Conservation (phyloP, 2,113 vertebrate species). For the Percopsis transmontana region DNA sequence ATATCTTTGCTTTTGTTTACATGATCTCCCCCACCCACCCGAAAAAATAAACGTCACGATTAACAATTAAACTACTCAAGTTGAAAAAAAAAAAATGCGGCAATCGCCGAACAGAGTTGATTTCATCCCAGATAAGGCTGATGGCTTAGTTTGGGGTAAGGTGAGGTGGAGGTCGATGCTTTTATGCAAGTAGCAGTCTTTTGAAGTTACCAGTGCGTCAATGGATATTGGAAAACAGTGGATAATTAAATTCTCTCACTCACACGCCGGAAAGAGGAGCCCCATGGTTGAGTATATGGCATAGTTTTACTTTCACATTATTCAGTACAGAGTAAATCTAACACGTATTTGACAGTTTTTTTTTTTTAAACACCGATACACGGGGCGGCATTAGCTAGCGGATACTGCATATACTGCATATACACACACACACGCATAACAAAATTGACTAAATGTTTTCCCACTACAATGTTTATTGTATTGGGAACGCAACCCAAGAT, state of each 20-base stretch:
- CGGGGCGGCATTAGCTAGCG: conserved; percentile 78
- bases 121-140: too few relatives aligned
- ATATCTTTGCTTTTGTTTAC: too few relatives aligned
- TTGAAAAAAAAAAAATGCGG: too few relatives aligned
- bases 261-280: background rate
- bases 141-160: too few relatives aligned
- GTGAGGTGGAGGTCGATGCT: background rate
- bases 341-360: conserved; percentile 79
- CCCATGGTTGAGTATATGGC: conserved; percentile 72
- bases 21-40: too few relatives aligned
- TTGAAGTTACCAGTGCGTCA: too few relatives aligned
- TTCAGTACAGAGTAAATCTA: conserved; percentile 84
- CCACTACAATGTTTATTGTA: conserved; percentile 65
- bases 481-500: conserved; percentile 54
- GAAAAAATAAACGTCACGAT: too few relatives aligned
- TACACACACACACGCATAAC: conserved; percentile 46
- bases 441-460: conserved; percentile 43
- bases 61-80: too few relatives aligned
- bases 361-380: conserved; percentile 76
- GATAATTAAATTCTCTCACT: too few relatives aligned
- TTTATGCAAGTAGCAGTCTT: background rate
- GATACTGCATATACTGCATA: conserved; percentile 71
- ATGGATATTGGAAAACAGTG: too few relatives aligned
- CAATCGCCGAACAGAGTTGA: too few relatives aligned
- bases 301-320: conserved; percentile 86